These are phyloP conservation scores for Nezara viridula DNA, from an alignment of 2,888 invertebrate genomes.

Conservation along the genomic window DNA sequence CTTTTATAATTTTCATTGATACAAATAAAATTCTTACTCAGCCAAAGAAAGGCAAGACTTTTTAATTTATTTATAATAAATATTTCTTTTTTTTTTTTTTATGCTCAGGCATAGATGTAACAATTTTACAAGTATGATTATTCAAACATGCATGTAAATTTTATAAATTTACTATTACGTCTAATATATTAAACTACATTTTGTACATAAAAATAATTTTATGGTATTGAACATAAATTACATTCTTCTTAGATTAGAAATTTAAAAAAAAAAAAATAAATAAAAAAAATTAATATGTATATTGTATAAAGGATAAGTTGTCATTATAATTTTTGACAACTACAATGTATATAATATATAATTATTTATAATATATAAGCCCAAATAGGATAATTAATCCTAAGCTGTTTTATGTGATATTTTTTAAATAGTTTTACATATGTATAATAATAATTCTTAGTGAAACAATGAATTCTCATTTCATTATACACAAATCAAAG, in stretches of 20 bases:
- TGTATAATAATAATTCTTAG: conserved; percentile 1
- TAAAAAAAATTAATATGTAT: conserved; percentile 13
- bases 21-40: conserved; percentile 13
- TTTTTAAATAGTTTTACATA: conserved; percentile 47
- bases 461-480: not conserved
- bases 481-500: not conserved
- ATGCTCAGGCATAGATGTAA: conserved; percentile 18
- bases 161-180: conserved; percentile 4
- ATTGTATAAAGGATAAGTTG: conserved; percentile 48
- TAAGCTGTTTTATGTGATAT: conserved; percentile 56
- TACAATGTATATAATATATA: conserved; percentile 49
- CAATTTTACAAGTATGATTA: conserved; percentile 18
- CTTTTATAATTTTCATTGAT: not conserved
- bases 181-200: conserved; percentile 31
- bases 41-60: conserved; percentile 48
- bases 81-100: not conserved
- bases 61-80: conserved; percentile 34
- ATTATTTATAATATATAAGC: conserved; percentile 57
- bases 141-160: conserved; percentile 44
- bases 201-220: conserved; percentile 31
- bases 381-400: conserved; percentile 47
- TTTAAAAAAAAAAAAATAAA: not conserved
- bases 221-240: conserved; percentile 15
- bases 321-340: conserved; percentile 38
- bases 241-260: not conserved